Conservation (phyloP, 2,888 invertebrate species). For the Agonopterix arenella region DNA sequence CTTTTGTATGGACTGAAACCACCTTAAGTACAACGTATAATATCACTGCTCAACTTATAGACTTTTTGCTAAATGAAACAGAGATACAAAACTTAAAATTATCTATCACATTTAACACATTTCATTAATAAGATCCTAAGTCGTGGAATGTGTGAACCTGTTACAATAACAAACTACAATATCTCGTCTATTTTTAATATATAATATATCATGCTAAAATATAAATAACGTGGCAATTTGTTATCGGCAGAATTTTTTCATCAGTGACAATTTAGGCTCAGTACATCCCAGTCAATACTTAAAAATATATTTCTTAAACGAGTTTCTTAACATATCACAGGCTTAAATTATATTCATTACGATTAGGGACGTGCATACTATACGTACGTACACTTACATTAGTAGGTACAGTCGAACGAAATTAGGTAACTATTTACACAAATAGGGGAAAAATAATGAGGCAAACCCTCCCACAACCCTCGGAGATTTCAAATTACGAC, state of each 20-base stretch:
- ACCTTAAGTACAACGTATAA: too few relatives aligned
- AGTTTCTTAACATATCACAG: constrained; percentile 73
- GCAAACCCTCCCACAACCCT: constrained; percentile 74
- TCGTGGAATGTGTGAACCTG: too few relatives aligned
- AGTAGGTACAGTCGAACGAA: constrained; percentile 41
- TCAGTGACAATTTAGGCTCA: constrained; percentile 29
- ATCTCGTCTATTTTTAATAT: too few relatives aligned
- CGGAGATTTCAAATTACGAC: constrained; percentile 69
- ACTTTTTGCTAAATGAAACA: too few relatives aligned
- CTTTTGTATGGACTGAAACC: too few relatives aligned
- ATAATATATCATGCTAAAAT: too few relatives aligned
- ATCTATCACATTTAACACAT: too few relatives aligned
- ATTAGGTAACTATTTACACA: constrained; percentile 76
- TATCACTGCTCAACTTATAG: too few relatives aligned
- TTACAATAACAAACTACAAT: too few relatives aligned
- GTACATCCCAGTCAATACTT: constrained; percentile 44
- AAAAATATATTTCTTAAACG: constrained; percentile 58
- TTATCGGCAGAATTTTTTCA: constrained; percentile 3
- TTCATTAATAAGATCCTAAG: too few relatives aligned
- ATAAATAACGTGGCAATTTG: too few relatives aligned
- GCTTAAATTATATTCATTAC: constrained; percentile 71
- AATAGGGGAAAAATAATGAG: constrained; percentile 76
- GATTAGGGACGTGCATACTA: constrained; percentile 72
- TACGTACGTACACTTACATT: constrained; percentile 67
- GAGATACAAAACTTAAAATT: too few relatives aligned